Evolutionary conservation across 2,113 vertebrate genomes (phyloP).

Genomic region (Gymnobelideus leadbeateri): DNA sequence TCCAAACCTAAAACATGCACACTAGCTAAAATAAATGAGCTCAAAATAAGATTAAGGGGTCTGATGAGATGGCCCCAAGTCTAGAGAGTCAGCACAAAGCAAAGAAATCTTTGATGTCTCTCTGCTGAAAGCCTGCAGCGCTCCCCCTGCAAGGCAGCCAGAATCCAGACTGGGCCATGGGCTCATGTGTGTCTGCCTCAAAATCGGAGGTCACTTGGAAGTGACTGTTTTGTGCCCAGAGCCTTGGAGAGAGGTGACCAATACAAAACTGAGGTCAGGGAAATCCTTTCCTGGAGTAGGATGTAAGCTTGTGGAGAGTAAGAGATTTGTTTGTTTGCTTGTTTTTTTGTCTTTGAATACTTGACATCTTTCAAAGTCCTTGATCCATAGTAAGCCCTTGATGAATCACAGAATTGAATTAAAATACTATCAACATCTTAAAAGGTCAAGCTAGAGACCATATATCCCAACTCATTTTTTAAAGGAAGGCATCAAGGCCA

Average conservation of each 20-base stretch:
- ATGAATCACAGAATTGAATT: neutral
- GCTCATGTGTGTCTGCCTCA: neutral
- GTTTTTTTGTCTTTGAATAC: neutral
- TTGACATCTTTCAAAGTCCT: neutral
- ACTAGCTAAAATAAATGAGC: conserved; percentile 16
- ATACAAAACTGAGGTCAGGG: neutral
- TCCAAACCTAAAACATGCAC: neutral
- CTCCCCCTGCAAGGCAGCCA: neutral
- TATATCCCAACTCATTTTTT: neutral
- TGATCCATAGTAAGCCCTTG: neutral
- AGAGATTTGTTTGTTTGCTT: neutral
- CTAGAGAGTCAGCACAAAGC: conserved; percentile 12
- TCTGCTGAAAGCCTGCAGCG: neutral
- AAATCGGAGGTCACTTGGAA: neutral
- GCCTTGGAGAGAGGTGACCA: neutral
- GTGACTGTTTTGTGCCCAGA: neutral
- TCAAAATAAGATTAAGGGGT: conserved; percentile 25
- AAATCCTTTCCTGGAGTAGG: neutral
- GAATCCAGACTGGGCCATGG: neutral
- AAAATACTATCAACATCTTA: neutral
- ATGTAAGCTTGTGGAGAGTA: neutral
- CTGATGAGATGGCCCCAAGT: conserved; percentile 4
- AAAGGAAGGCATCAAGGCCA: neutral
- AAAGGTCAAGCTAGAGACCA: neutral
- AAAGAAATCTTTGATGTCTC: neutral